phyloP scores from a whole-genome alignment of 1,140 invertebrate genomes.

The Rhagoletis pomonella region DNA sequence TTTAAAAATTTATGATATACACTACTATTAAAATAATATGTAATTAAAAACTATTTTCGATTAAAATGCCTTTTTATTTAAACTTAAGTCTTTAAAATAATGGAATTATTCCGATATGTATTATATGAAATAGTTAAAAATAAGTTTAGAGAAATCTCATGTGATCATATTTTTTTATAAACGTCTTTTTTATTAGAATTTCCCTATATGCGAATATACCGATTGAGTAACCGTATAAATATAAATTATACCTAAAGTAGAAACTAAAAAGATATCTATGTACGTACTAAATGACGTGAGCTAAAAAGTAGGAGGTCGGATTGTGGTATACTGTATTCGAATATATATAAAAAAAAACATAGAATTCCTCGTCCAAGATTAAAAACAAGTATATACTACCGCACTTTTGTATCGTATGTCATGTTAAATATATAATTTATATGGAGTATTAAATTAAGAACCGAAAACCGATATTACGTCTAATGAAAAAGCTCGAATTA shows the following conservation, averaged over 20 bases:
- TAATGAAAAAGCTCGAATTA: constrained; percentile 1
- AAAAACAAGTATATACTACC: no score
- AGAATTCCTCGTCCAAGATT: no score
- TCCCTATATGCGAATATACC: neutral
- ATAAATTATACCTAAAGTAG: no score
- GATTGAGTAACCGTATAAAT: no score
- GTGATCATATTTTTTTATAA: constrained; percentile 12
- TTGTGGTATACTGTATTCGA: no score
- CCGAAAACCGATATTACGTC: neutral
- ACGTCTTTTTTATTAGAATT: neutral
- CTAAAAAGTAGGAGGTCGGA: no score
- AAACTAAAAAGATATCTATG: no score
- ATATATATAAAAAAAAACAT: no score
- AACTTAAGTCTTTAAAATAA: neutral
- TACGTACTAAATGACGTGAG: no score
- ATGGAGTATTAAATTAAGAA: neutral
- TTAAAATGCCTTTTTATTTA: neutral
- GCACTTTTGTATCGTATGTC: no score
- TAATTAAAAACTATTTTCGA: neutral
- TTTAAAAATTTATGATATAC: neutral
- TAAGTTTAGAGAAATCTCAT: neutral
- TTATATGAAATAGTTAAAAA: neutral
- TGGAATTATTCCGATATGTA: neutral
- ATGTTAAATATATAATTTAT: no score
- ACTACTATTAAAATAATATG: neutral